A percentile compares a stretch with the other conserved stretches of the same genome.
Evolutionary conservation across 2,113 vertebrate species (phyloP).

Genomic region (Antennarius striatus): DNA sequence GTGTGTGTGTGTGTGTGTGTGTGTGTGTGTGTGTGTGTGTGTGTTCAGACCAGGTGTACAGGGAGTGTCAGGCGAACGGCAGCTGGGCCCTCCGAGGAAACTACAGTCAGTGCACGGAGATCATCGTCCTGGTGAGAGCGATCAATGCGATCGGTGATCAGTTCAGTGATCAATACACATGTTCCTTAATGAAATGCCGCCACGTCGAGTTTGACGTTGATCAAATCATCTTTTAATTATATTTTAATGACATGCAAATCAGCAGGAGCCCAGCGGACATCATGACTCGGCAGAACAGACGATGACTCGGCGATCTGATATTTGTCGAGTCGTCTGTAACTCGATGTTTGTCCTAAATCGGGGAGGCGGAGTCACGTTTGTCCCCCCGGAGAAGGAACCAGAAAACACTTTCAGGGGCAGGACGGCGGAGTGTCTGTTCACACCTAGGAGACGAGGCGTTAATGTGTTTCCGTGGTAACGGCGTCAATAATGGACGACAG

Average conservation of each 20-base stretch:
- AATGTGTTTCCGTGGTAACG: constrained; percentile 22
- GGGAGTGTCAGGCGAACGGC: constrained; percentile 54
- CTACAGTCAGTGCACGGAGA: constrained; percentile 63
- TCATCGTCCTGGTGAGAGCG: constrained; percentile 49
- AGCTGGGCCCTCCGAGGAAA: constrained; percentile 60
- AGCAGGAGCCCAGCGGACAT: too few species aligned
- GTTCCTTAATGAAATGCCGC: background rate
- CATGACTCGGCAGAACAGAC: too few species aligned
- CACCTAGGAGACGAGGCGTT: background rate
- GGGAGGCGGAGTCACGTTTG: background rate
- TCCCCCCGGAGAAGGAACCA: background rate
- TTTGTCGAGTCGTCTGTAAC: too few species aligned
- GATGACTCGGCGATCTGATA: too few species aligned
- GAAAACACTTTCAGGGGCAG: constrained; percentile 7
- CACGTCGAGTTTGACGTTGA: too few species aligned
- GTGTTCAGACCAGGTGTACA: constrained; percentile 51
- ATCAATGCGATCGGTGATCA: too few species aligned
- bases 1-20: constrained; percentile 7
- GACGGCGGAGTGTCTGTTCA: background rate
- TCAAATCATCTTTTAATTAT: too few species aligned
- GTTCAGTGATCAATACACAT: background rate
- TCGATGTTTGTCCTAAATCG: too few species aligned
- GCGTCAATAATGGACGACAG: constrained; percentile 5
- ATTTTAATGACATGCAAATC: too few species aligned
- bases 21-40: constrained; percentile 22